Evolutionary conservation across 2,888 invertebrate species (phyloP), one percentile per base, ranked within the genome.

Genomic region (Lasioglossum morio): DNA sequence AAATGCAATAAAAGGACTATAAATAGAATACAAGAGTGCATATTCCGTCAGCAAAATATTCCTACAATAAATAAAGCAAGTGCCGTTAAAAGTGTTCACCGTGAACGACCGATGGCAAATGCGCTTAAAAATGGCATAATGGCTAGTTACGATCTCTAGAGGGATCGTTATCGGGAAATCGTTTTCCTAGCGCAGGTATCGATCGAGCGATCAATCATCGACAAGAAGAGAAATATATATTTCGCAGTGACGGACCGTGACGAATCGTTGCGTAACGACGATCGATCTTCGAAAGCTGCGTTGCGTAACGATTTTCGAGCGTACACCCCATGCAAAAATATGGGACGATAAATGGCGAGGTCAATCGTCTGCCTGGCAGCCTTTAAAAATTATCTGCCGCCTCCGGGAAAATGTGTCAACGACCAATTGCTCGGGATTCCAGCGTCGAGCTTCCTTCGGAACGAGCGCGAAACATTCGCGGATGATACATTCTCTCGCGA

Each of bases 351-450:
- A 85, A 84, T 66, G 57, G 43, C 75, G 84, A 72, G 84, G 84
- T 79, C 84, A 84, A 85, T 85, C 84, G 74, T 73, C 78, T 70
- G 72, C 16, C 57, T 27, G 77, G 66, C 70, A 69, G 84, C 70
- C 70, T 84, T 85, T 83, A 79, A 84, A 85, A 85, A 84, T 85
- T 40, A 85, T 85, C 85, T 46, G 78, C 46, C 76, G 79, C 30
- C 60, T 48, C 53, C n/a, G 46, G 40, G 60, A 60, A 81, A 76
- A 81, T 86, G 78, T 81, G 85, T 81, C 85, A 81, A 86, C 77
- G 78, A 86, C 77, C 85, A 86, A 86, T 86, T 86, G 81, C 75
- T 75, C 81, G 82, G 81, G 75, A 81, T 85, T 76, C 81, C 60
- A 27, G 14, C 27, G 63, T 40, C 57, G 77, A 60, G 66, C 72